These are phyloP conservation scores for Delphinus delphis DNA, from an alignment of 2,113 vertebrate genomes.

Conservation along the genomic window DNA sequence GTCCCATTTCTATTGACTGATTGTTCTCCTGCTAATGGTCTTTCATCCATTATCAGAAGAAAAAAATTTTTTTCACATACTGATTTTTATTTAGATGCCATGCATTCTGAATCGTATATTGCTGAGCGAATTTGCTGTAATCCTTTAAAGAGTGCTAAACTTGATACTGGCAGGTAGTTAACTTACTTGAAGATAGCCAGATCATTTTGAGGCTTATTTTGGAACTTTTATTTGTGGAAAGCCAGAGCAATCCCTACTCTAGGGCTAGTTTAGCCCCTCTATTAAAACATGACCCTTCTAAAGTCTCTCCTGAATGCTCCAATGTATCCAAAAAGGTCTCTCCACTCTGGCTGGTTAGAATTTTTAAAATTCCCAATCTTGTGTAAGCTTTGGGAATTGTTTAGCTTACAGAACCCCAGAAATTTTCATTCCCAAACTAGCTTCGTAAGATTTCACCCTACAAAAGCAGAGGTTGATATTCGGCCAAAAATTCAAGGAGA, in stretches of 20 bases:
- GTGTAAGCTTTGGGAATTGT: not conserved
- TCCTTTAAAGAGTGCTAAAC: not conserved
- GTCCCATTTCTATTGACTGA: not conserved
- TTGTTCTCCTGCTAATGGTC: not conserved
- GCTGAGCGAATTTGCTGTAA: not conserved
- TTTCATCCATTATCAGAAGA: not conserved
- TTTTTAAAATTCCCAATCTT: not conserved
- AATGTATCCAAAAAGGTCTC: not conserved
- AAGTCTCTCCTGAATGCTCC: not conserved
- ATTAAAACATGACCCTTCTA: not conserved
- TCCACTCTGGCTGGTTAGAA: not conserved
- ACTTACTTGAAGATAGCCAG: not conserved
- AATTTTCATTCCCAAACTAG: not conserved
- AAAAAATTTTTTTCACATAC: not conserved
- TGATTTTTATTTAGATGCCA: not conserved
- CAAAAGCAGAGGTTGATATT: not conserved
- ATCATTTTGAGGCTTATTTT: not conserved
- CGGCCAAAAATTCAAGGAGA: not conserved
- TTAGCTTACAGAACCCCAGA: not conserved
- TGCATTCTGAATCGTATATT: not conserved
- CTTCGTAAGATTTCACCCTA: not conserved
- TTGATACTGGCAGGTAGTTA: not conserved
- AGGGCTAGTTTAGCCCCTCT: not conserved
- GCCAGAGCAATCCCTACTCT: not conserved
- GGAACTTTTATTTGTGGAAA: not conserved